phyloP scores from a whole-genome alignment of 2,113 vertebrate genomes.

The Garra rufa region DNA sequence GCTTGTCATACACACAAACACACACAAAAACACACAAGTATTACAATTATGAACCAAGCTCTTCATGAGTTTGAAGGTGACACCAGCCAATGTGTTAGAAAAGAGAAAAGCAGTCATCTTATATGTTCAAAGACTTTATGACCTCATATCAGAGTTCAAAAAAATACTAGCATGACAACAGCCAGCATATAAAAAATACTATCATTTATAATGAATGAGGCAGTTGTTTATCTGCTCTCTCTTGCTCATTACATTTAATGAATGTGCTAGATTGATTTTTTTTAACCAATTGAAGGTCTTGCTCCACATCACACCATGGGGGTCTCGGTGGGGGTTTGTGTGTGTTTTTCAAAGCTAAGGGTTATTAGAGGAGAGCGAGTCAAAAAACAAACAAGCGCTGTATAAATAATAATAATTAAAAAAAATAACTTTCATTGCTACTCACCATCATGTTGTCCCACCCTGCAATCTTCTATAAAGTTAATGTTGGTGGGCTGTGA shows the following conservation, averaged over 20 bases:
- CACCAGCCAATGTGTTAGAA: background rate
- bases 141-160: background rate
- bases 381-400: slow-evolving; percentile 9
- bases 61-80: background rate
- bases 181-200: background rate
- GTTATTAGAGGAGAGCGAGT: slow-evolving; percentile 23
- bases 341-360: background rate
- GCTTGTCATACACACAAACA: too few relatives aligned
- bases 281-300: slow-evolving; percentile 14
- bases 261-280: background rate
- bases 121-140: background rate
- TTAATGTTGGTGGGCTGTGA: background rate
- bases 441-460: background rate
- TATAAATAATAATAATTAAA: background rate
- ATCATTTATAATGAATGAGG: background rate
- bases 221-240: slow-evolving; percentile 8
- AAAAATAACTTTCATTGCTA: background rate
- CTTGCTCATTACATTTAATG: background rate
- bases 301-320: slow-evolving; percentile 16
- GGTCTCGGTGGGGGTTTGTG: background rate
- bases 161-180: background rate
- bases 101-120: background rate
- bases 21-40: too few relatives aligned
- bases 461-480: background rate
- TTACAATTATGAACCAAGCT: background rate